Evolutionary conservation across 1,140 invertebrate species (phyloP).

Genomic region (Linepithema humile): DNA sequence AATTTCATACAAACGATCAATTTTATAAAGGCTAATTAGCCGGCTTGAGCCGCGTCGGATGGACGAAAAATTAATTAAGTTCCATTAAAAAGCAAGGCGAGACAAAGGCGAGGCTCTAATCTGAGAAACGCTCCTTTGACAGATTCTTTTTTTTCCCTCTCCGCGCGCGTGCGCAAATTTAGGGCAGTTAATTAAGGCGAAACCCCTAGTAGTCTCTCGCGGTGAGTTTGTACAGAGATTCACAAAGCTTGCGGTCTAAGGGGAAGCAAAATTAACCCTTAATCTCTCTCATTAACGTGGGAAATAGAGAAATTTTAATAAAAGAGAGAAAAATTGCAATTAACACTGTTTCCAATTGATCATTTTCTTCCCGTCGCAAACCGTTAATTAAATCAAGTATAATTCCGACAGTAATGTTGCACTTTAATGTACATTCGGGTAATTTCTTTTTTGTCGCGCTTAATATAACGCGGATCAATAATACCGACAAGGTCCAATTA

Average conservation of each 20-base stretch:
- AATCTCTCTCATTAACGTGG: constrained; percentile 30
- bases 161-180: background rate
- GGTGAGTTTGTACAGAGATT: constrained; percentile 5
- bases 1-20: constrained; percentile 3
- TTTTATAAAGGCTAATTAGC: constrained; percentile 11
- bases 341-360: constrained; percentile 33
- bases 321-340: background rate
- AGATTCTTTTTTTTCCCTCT: background rate
- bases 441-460: background rate
- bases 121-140: constrained; percentile 19
- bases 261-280: constrained; percentile 42
- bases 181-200: constrained; percentile 58
- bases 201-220: constrained; percentile 10
- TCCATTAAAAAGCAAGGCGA: constrained; percentile 10
- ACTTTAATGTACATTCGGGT: background rate
- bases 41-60: background rate
- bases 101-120: constrained; percentile 12
- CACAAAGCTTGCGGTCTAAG: constrained; percentile 22
- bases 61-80: constrained; percentile 53
- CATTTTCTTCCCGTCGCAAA: background rate
- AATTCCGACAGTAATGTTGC: background rate
- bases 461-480: constrained; percentile 8
- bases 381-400: constrained; percentile 34
- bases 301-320: background rate
- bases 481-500: constrained; percentile 43